phyloP scores from a whole-genome alignment of 2,888 invertebrate genomes.

The Caenorhabditis japonica region DNA sequence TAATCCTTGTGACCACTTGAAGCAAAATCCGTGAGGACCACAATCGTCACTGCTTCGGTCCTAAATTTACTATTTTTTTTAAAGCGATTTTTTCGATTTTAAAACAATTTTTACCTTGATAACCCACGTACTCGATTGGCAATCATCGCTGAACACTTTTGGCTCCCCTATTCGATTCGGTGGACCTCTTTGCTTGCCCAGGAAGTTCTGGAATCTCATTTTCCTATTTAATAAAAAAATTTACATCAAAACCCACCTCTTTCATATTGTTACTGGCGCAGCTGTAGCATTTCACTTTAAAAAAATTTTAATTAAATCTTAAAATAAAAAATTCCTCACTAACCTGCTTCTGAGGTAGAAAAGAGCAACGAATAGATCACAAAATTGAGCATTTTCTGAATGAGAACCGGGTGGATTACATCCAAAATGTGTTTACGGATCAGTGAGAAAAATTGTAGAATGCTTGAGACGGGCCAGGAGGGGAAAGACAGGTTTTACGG shows the following conservation, averaged over 20 bases:
- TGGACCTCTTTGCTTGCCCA: slow-evolving; percentile 71
- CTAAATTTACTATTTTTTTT: slow-evolving; percentile 18
- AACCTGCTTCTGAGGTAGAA: slow-evolving; percentile 11
- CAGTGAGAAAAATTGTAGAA: too few species aligned
- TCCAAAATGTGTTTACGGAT: too few species aligned
- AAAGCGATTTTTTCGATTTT: too few species aligned
- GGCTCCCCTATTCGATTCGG: slow-evolving; percentile 65
- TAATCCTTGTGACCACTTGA: slow-evolving; percentile 74
- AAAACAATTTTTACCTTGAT: slow-evolving; percentile 54
- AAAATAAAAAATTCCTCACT: neutral
- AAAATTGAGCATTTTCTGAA: slow-evolving; percentile 24
- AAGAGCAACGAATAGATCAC: slow-evolving; percentile 28
- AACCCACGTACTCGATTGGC: slow-evolving; percentile 72
- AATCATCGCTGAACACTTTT: slow-evolving; percentile 70
- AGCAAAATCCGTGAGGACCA: slow-evolving; percentile 64
- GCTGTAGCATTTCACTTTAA: slow-evolving; percentile 72
- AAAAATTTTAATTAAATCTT: neutral
- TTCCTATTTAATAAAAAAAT: too few species aligned
- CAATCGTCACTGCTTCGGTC: slow-evolving; percentile 74
- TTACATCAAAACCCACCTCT: slow-evolving; percentile 62
- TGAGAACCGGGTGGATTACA: too few species aligned
- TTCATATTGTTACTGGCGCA: slow-evolving; percentile 75
- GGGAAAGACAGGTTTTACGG: too few species aligned
- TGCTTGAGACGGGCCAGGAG: too few species aligned
- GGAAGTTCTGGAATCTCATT: slow-evolving; percentile 74